These are phyloP conservation scores for Sarcophaga variegata DNA, from an alignment of 2,888 invertebrate genomes.

Conservation along the genomic window DNA sequence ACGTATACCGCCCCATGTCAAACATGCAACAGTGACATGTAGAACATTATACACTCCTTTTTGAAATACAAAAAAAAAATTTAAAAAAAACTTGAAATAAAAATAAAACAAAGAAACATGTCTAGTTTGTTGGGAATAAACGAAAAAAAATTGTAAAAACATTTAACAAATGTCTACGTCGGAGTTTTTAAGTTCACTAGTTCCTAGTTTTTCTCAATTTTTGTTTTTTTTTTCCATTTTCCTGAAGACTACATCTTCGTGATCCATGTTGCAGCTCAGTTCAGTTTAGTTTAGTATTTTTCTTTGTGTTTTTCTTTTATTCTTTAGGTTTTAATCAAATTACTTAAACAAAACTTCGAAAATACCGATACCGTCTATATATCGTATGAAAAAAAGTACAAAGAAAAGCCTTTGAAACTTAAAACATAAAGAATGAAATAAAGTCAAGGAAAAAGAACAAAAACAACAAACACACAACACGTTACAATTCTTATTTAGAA, in stretches of 20 bases:
- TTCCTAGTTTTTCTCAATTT: conserved; percentile 20
- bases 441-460: background rate
- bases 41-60: conserved; percentile 59
- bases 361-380: conserved; percentile 55
- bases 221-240: background rate
- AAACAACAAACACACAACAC: conserved; percentile 29
- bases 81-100: background rate
- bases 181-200: conserved; percentile 63
- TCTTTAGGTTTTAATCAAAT: conserved; percentile 65
- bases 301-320: conserved; percentile 8
- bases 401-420: conserved; percentile 3
- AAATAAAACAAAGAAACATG: conserved; percentile 32
- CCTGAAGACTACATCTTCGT: conserved; percentile 61
- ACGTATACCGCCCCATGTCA: conserved; percentile 68
- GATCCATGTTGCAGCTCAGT: conserved; percentile 44
- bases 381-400: background rate
- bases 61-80: conserved; percentile 4
- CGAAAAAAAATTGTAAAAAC: conserved; percentile 18
- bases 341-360: conserved; percentile 56
- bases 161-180: conserved; percentile 65
- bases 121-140: conserved; percentile 8
- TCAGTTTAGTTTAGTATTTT: background rate
- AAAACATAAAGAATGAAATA: conserved; percentile 13
- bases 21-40: conserved; percentile 68
- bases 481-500: conserved; percentile 63